Evolutionary conservation across 2,888 invertebrate species (phyloP), one percentile per base, ranked within the genome.

Genomic region (Tenthredo amoena): DNA sequence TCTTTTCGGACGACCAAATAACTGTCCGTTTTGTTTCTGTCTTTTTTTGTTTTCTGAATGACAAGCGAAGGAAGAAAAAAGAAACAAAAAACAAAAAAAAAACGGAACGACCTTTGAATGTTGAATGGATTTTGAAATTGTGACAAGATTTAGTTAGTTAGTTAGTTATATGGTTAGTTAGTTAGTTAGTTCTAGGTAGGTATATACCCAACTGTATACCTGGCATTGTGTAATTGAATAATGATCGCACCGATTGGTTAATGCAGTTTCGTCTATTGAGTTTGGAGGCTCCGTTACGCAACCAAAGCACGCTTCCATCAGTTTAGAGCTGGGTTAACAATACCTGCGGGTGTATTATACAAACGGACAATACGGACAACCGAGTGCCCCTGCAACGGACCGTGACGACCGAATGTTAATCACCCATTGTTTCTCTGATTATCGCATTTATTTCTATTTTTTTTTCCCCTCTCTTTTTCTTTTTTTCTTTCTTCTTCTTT

Each of bases 341-440:
- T 81, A 81, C 81, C 81, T 40, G 40, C 62, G 79, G 79, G 79
- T 58, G 79, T 79, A 79, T 79, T 34, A 79, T 55, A n/a, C 34
- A 15, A 34, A 71, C 7, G 71, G 31, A 71, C 37, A 26, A 62
- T 62, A 62, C 71, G 71, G 18, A 71, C 37, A 71, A 34, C 62
- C 62, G 62, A 26, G 31, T 71, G 81, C 81, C 81, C 81, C 81
- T 81, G 81, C 81, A 81, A 62, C 81, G 58, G 62, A 62, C 81
- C 81, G 62, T 81, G 62, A 81, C 81, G 81, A 81, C 81, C 81
- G 81, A 81, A 81, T 81, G 81, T 81, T 81, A 81, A 81, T 81
- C 81, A 81, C 81, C 81, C 81, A 81, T 81, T 81, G 81, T 81
- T 62, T 81, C 81, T 81, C 37, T 62, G 81, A 81, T 81, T 81